phyloP scores from a whole-genome alignment of 2,113 vertebrate genomes.

The Callospermophilus lateralis region DNA sequence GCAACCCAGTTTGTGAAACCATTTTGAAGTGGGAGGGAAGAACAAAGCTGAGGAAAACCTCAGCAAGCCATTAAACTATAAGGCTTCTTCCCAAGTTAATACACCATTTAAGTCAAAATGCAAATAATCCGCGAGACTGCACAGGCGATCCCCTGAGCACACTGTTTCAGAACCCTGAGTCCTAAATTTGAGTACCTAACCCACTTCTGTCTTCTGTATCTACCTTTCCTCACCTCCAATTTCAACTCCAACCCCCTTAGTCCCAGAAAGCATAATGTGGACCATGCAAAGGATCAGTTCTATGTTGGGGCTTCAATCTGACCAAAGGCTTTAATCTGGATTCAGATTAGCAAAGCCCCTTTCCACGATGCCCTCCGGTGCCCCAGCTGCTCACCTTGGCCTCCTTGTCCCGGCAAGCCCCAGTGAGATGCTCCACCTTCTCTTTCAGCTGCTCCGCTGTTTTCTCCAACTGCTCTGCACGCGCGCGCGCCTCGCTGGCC shows the following conservation, averaged over 20 bases:
- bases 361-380: accelerated
- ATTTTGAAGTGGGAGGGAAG: not conserved
- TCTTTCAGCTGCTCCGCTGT: slow-evolving; percentile 60
- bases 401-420: slow-evolving; percentile 84
- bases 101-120: not conserved
- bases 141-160: not conserved
- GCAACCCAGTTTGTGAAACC: too few relatives aligned
- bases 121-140: not conserved
- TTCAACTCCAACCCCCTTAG: not conserved
- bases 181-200: not conserved
- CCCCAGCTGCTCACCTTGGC: slow-evolving; percentile 79
- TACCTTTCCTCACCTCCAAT: not conserved
- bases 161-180: not conserved
- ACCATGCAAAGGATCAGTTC: not conserved
- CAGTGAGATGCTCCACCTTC: slow-evolving; percentile 67
- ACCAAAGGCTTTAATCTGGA: not conserved
- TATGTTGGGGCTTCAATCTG: not conserved
- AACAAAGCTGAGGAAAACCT: not conserved
- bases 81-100: not conserved
- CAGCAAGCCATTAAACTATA: not conserved
- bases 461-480: slow-evolving; percentile 59
- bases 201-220: not conserved
- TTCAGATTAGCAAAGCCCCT: not conserved
- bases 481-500: slow-evolving; percentile 74
- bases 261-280: not conserved